Evolutionary conservation across 92 coral and sea anemone genomes (phyloP), one percentile per base, ranked within the genome.

Genomic region (Desmophyllum pertusum): DNA sequence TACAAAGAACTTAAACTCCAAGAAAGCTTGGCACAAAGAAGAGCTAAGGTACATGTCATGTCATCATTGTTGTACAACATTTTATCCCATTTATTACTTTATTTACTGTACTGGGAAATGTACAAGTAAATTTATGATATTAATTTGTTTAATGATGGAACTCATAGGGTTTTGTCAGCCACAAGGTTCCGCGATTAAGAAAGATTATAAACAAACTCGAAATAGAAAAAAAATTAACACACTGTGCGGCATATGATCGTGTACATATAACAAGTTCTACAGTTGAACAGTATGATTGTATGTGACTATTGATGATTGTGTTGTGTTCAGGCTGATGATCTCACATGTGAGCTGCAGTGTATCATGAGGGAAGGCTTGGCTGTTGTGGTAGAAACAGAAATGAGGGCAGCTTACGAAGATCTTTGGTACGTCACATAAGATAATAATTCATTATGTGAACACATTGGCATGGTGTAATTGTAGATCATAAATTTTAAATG

Each of bases 371-470:
- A 97, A 73, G 99, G 99, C 25, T 73, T 97, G 59, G 92, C 99
- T 38, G 98, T 90, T 52, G 88, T 87, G 46, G 96, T 97, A 45
- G 99, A 97, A 81, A 93, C 91, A 6, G 99, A 97, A 81, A 97
- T 97, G 99, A 93, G 98, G 55, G 88, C 91, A 9, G 98, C 99
- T 11, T 97, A 97, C 75, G 99, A 97, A n/a, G 89, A 97, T 41
- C 70, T 97, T 5, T 97, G 99, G 99, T 97, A 83, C 73, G 91
- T 61, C 33, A 36, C 17, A 15, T 46, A 35, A 5, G 4, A 5
- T 8, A 37, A 52, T 25, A 83, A 11, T 31, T 33, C 41, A 17
- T 1, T 53, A 2, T 15, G 66, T n/a, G 31, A 2, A 9, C 31
- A 61, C 13, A 25, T 14, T 27, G 31, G 29, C 10, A 46, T 1